Percentiles rank a stretch among this genome's conserved stretches.
Evolutionary conservation across 2,113 vertebrate genomes (phyloP).

Genomic region (Thinocorus orbignyianus): DNA sequence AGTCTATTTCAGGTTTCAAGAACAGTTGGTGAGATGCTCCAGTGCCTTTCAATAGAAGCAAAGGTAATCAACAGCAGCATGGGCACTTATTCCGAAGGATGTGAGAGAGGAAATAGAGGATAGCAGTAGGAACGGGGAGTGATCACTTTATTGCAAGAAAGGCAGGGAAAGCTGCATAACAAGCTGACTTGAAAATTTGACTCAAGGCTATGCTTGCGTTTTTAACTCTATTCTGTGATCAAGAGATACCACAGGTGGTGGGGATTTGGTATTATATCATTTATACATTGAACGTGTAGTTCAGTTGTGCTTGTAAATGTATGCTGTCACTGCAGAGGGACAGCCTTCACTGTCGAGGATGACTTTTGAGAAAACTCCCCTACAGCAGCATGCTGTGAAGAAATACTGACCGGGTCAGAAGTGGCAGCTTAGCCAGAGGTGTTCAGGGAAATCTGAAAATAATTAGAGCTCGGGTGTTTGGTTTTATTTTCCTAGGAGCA

Average conservation of each 20-base stretch:
- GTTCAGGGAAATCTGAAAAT: background rate
- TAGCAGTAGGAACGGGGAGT: background rate
- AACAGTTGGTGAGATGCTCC: background rate
- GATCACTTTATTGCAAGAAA: background rate
- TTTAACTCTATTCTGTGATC: background rate
- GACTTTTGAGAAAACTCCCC: background rate
- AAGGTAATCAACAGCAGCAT: background rate
- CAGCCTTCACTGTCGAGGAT: background rate
- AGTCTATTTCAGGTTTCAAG: slow-evolving; percentile 18
- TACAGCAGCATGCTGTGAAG: background rate
- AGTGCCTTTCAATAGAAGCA: background rate
- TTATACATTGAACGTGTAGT: background rate
- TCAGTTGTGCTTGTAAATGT: background rate
- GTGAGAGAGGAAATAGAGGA: background rate
- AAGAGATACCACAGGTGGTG: background rate
- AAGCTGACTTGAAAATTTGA: background rate
- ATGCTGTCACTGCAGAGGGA: background rate
- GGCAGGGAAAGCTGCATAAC: background rate
- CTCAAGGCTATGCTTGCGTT: background rate
- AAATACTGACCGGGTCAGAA: background rate
- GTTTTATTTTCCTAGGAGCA: slow-evolving; percentile 85
- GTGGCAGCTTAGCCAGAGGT: background rate
- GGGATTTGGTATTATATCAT: background rate
- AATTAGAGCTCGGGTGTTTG: background rate
- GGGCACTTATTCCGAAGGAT: background rate